Percentiles rank a stretch among this genome's conserved stretches.
These are phyloP conservation scores for Lucilia sericata DNA, from an alignment of 1,140 invertebrate species.

Conservation along the genomic window DNA sequence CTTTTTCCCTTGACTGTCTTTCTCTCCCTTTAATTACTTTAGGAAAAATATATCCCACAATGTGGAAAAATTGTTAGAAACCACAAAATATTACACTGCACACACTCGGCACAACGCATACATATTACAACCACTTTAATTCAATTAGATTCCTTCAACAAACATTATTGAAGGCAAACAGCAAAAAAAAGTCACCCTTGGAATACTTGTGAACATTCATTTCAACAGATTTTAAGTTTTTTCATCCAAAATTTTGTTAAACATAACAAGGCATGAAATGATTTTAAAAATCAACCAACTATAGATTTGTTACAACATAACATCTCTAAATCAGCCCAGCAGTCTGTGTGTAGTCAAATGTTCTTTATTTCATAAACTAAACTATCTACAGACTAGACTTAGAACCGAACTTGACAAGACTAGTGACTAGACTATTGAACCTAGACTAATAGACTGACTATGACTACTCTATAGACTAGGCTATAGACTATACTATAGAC, in stretches of 20 bases:
- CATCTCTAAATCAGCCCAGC: neutral
- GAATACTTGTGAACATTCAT: neutral
- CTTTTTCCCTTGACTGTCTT: neutral
- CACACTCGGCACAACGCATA: neutral
- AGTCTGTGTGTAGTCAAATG: neutral
- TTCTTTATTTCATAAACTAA: too few relatives aligned
- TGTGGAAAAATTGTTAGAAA: neutral
- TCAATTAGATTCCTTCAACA: neutral
- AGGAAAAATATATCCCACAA: neutral
- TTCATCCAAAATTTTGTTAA: neutral
- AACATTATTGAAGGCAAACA: neutral
- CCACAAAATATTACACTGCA: neutral
- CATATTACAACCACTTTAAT: neutral
- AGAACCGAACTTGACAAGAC: too few relatives aligned
- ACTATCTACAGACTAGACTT: too few relatives aligned
- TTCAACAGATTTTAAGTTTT: neutral
- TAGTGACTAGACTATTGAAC: too few relatives aligned
- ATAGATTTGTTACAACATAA: neutral
- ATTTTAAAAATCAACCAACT: neutral
- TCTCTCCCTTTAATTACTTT: neutral
- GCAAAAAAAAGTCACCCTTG: neutral
- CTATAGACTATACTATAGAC: too few relatives aligned
- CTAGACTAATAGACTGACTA: too few relatives aligned
- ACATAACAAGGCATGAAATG: slow-evolving; percentile 1
- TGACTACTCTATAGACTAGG: too few relatives aligned